Conservation (phyloP, 2,888 invertebrate genomes). For the Sinotaia quadrata region DNA sequence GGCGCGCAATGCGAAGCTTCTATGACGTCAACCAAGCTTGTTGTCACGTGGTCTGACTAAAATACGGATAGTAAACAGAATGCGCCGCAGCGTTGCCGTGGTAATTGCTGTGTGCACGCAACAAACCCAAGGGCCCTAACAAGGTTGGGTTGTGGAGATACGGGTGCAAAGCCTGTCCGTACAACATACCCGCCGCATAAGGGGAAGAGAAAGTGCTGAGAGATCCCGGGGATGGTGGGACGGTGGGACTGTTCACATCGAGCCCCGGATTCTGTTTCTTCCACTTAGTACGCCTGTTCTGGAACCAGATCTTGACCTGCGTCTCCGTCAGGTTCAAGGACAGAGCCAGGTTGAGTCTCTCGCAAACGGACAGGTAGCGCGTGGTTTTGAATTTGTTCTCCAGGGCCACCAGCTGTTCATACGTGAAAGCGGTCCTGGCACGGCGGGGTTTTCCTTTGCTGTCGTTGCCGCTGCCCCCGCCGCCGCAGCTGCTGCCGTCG, state of each 20-base stretch:
- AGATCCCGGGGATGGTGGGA: conserved; percentile 57
- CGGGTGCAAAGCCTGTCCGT: conserved; percentile 63
- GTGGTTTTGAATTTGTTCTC: conserved; percentile 98
- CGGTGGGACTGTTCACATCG: conserved; percentile 81
- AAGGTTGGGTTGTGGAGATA: conserved; percentile 55
- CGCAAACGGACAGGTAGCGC: conserved; percentile 96
- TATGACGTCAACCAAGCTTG: conserved; percentile 17
- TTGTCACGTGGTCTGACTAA: conserved; percentile 42
- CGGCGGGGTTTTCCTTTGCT: conserved; percentile 84
- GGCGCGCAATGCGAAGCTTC: conserved; percentile 5
- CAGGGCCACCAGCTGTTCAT: conserved; percentile 94
- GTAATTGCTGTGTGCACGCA: conserved; percentile 58
- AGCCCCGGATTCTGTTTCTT: conserved; percentile 99
- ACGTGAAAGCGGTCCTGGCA: conserved; percentile 98
- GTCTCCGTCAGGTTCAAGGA: conserved; percentile 97
- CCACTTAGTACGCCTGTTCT: conserved; percentile 96
- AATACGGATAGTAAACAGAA: conserved; percentile 50
- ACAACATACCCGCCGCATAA: conserved; percentile 59
- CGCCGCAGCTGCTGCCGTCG: conserved; percentile 28
- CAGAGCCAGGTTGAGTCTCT: conserved; percentile 93
- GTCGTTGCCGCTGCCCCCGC: conserved; percentile 42
- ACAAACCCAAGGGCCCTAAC: conserved; percentile 58
- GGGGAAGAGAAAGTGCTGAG: conserved; percentile 57
- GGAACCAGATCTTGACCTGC: conserved; percentile 78
- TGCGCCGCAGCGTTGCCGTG: conserved; percentile 48